Conservation (phyloP, 35 echinoderm and acorn worm species). For the Ophiothrix spiculata region DNA sequence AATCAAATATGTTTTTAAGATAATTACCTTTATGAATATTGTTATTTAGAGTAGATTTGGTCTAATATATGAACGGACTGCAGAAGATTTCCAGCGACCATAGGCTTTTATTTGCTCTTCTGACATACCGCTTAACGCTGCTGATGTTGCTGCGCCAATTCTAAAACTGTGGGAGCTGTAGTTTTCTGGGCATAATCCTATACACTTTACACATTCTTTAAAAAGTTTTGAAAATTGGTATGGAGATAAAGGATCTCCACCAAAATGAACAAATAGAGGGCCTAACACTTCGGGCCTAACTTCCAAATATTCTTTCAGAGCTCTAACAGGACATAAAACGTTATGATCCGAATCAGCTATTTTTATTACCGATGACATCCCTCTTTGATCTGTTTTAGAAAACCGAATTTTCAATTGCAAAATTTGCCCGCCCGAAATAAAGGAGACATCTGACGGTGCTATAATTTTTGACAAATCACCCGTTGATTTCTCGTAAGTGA, state of each 20-base stretch:
- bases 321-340: not conserved
- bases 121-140: not conserved
- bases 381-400: constrained; percentile 8
- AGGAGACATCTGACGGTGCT: not conserved
- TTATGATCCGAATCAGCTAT: not conserved
- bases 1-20: too few species aligned
- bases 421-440: not conserved
- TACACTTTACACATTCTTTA: not conserved
- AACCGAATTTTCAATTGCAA: not conserved
- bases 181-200: not conserved
- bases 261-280: not conserved
- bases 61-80: constrained; percentile 20
- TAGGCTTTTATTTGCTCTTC: constrained; percentile 2
- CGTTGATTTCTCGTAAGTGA: not conserved
- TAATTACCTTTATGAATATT: too few species aligned
- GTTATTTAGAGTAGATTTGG: too few species aligned
- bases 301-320: not conserved
- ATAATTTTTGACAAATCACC: not conserved
- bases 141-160: constrained; percentile 23
- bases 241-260: not conserved
- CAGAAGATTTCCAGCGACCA: constrained; percentile 20
- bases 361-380: not conserved
- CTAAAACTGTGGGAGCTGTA: constrained; percentile 26
- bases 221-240: not conserved
- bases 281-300: not conserved